Evolutionary conservation across 2,888 invertebrate species (phyloP).

Genomic region (Aleiodes leptofemur): DNA sequence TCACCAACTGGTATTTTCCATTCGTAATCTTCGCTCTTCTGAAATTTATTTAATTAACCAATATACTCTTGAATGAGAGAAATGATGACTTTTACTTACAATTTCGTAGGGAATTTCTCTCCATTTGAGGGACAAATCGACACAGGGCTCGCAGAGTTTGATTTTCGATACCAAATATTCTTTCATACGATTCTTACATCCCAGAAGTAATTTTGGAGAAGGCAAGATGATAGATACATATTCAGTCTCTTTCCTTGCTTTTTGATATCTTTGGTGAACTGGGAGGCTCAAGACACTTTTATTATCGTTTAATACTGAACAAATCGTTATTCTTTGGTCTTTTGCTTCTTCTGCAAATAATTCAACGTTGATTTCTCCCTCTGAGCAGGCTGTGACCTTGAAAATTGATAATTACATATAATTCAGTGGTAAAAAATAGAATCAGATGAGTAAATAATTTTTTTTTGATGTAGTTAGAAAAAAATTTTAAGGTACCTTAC

Average conservation of each 20-base stretch:
- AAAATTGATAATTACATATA: constrained; percentile 36
- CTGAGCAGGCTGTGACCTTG: constrained; percentile 65
- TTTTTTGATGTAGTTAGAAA: no score
- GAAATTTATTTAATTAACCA: constrained; percentile 36
- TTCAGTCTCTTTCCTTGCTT: constrained; percentile 57
- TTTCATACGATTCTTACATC: constrained; percentile 64
- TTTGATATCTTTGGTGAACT: constrained; percentile 70
- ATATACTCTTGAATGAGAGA: neutral
- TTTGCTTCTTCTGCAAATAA: constrained; percentile 67
- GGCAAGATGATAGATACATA: constrained; percentile 61
- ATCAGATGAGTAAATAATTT: neutral
- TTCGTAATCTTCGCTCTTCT: constrained; percentile 60
- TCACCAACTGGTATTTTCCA: constrained; percentile 70
- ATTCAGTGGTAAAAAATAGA: neutral
- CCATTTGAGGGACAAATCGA: constrained; percentile 64
- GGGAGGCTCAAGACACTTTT: constrained; percentile 60
- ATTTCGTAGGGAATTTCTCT: constrained; percentile 64
- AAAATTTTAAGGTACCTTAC: constrained; percentile 54
- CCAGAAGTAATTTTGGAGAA: constrained; percentile 63
- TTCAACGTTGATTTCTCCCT: constrained; percentile 70
- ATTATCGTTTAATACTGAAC: constrained; percentile 55
- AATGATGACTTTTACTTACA: constrained; percentile 55
- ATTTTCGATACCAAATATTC: constrained; percentile 64
- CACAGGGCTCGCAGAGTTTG: constrained; percentile 67
- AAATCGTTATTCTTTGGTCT: constrained; percentile 65